These are phyloP conservation scores for Nematolebias whitei DNA, from an alignment of 2,113 vertebrate species.

Conservation along the genomic window DNA sequence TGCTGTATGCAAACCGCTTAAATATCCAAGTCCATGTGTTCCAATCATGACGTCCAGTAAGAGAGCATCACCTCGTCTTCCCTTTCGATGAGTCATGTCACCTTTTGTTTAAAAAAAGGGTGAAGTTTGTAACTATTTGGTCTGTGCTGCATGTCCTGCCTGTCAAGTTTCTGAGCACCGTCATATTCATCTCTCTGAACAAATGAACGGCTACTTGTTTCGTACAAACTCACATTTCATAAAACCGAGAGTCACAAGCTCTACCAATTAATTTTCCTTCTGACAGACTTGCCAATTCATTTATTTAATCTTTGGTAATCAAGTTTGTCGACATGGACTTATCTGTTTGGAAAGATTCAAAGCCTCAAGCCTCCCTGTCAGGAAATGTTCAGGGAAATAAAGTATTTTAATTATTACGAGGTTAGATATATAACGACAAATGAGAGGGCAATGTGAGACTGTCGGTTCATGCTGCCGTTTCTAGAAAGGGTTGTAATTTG, in stretches of 20 bases:
- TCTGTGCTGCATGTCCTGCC: background rate
- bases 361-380: slow-evolving; percentile 3
- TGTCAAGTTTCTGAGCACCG: background rate
- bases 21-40: too few relatives aligned
- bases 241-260: slow-evolving; percentile 20
- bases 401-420: too few relatives aligned
- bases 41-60: background rate
- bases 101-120: background rate
- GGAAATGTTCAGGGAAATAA: slow-evolving; percentile 16
- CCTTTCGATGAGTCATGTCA: background rate
- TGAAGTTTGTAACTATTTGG: background rate
- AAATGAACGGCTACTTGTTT: slow-evolving; percentile 4
- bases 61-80: background rate
- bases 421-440: too few relatives aligned
- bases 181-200: background rate
- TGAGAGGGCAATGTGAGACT: too few relatives aligned
- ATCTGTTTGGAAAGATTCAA: slow-evolving; percentile 17
- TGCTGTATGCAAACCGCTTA: too few relatives aligned
- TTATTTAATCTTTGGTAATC: too few relatives aligned
- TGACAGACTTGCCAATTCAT: slow-evolving; percentile 28
- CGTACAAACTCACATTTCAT: slow-evolving; percentile 5
- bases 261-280: slow-evolving; percentile 14
- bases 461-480: too few relatives aligned
- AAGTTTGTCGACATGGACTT: slow-evolving; percentile 5
- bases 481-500: too few relatives aligned